Conservation (phyloP, 2,888 invertebrate species). For the Thera britannica region DNA sequence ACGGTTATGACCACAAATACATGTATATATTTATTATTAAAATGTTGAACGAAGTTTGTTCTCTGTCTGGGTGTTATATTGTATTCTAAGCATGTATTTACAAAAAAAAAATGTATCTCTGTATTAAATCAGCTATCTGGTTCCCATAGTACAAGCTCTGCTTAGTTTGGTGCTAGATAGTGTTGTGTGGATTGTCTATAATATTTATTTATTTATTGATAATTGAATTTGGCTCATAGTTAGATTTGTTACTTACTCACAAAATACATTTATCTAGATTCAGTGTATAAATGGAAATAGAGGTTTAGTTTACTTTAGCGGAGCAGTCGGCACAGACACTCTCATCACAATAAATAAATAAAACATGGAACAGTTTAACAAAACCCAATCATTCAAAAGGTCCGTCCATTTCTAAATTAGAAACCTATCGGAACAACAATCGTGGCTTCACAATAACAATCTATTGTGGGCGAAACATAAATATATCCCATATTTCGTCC, state of each 20-base stretch:
- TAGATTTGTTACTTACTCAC: not conserved
- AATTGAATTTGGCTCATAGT: not conserved
- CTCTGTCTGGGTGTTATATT: too few species aligned
- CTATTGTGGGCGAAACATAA: conserved; percentile 45
- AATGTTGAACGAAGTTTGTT: too few species aligned
- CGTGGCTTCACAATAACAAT: conserved; percentile 45
- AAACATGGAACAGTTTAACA: conserved; percentile 38
- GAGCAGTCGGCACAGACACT: conserved; percentile 21
- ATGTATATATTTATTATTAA: too few species aligned
- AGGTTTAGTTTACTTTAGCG: conserved; percentile 20
- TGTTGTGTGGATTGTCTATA: too few species aligned
- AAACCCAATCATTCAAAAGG: conserved; percentile 41
- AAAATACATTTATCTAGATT: conserved; percentile 11
- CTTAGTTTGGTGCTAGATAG: too few species aligned
- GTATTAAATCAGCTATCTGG: too few species aligned
- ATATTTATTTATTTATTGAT: too few species aligned
- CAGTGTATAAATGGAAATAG: conserved; percentile 26
- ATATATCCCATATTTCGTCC: conserved; percentile 46
- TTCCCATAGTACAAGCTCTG: too few species aligned
- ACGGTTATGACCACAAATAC: too few species aligned
- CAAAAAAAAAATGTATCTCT: too few species aligned
- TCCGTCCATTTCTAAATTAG: conserved; percentile 46
- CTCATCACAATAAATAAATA: conserved; percentile 33
- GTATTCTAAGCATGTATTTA: too few species aligned
- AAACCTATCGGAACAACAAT: conserved; percentile 45